A percentile compares a stretch with the other conserved stretches of the same genome.
These are phyloP conservation scores for Borostomias antarcticus DNA, from an alignment of 2,797 vertebrate species.

Conservation along the genomic window DNA sequence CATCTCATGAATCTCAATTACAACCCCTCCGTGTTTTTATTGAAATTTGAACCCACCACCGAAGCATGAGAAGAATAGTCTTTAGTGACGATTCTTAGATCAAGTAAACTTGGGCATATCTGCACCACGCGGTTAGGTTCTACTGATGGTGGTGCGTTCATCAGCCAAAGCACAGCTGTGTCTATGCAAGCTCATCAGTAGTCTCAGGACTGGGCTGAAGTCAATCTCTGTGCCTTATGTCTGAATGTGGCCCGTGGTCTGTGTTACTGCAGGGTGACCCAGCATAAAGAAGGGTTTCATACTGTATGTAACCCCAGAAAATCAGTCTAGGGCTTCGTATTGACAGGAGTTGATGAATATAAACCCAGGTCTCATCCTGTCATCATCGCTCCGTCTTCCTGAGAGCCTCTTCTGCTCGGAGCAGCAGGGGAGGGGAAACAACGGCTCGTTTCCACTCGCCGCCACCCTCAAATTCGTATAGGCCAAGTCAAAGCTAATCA, in stretches of 20 bases:
- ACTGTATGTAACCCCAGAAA: not conserved
- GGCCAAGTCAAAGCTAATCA: not conserved
- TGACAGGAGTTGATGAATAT: too few species aligned
- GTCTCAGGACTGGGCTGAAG: constrained; percentile 3
- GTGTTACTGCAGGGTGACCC: not conserved
- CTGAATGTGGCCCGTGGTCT: not conserved
- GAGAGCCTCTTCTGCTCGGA: not conserved
- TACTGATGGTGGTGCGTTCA: constrained; percentile 34
- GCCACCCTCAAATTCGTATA: not conserved
- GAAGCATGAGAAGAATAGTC: constrained; percentile 44
- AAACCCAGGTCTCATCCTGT: too few species aligned
- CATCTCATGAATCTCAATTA: constrained; percentile 40
- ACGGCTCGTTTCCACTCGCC: not conserved
- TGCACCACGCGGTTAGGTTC: constrained; percentile 3
- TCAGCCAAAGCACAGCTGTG: constrained; percentile 14
- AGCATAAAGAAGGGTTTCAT: not conserved
- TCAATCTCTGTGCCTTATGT: not conserved
- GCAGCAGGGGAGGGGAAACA: not conserved
- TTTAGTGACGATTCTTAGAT: constrained; percentile 38
- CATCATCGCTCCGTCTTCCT: not conserved
- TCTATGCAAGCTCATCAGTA: constrained; percentile 20
- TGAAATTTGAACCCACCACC: constrained; percentile 62
- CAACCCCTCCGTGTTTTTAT: not conserved
- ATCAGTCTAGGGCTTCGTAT: not conserved
- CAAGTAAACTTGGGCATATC: constrained; percentile 54